These are phyloP conservation scores for Myiozetetes cayanensis DNA, from an alignment of 2,113 vertebrate species.

Conservation along the genomic window DNA sequence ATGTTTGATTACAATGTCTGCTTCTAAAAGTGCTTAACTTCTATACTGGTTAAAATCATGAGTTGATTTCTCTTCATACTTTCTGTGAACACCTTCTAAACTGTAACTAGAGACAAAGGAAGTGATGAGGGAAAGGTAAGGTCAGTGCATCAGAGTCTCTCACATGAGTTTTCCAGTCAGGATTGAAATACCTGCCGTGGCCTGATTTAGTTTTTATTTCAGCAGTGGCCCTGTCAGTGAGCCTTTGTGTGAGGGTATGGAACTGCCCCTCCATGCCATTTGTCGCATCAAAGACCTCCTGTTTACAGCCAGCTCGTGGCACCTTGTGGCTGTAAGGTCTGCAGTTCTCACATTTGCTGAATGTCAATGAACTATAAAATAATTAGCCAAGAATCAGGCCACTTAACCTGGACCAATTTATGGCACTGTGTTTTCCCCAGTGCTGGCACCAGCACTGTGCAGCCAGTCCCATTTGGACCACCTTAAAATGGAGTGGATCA, in stretches of 20 bases:
- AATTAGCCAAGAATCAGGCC: slow-evolving; percentile 45
- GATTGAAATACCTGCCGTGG: not conserved
- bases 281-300: slow-evolving; percentile 69
- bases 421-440: not conserved
- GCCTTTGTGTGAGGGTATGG: slow-evolving; percentile 28
- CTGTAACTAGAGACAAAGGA: not conserved
- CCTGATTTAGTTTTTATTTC: slow-evolving; percentile 32
- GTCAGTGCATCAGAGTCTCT: not conserved
- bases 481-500: slow-evolving; percentile 15
- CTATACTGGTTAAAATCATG: not conserved
- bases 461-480: slow-evolving; percentile 36
- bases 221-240: not conserved
- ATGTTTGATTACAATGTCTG: not conserved
- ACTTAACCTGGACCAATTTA: slow-evolving; percentile 48
- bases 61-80: not conserved
- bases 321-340: slow-evolving; percentile 29
- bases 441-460: not conserved
- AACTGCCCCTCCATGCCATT: slow-evolving; percentile 43
- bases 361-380: slow-evolving; percentile 66
- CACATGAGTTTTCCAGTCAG: not conserved
- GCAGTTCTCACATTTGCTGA: slow-evolving; percentile 62
- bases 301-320: slow-evolving; percentile 52
- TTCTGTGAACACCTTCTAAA: not conserved
- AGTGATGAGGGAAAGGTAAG: not conserved
- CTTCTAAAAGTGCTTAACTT: not conserved